Percentiles rank a stretch among this genome's conserved stretches.
Evolutionary conservation across 2,113 vertebrate genomes (phyloP).

Genomic region (Gavia stellata): DNA sequence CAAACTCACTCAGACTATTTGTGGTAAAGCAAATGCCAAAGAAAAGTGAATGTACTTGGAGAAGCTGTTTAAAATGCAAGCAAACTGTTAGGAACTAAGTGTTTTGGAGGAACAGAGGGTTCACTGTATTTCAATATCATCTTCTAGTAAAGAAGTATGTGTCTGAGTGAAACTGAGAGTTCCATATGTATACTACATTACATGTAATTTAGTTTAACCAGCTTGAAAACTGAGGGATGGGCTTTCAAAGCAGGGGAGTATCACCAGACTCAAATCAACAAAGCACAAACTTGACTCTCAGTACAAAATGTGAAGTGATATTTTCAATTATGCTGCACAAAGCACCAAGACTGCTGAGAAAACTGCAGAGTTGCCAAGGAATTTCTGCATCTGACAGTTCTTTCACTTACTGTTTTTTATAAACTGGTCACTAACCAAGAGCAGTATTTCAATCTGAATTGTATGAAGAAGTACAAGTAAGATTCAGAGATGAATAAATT

Average conservation of each 20-base stretch:
- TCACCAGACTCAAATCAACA: neutral
- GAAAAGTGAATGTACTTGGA: neutral
- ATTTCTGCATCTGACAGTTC: constrained; percentile 5
- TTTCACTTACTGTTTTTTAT: neutral
- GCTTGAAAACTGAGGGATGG: neutral
- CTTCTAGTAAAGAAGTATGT: neutral
- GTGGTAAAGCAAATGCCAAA: neutral
- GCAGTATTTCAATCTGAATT: neutral
- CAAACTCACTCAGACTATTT: neutral
- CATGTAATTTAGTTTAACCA: neutral
- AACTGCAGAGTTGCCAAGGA: neutral
- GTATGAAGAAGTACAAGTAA: neutral
- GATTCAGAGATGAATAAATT: neutral
- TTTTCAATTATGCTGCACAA: constrained; percentile 8
- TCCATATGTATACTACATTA: neutral
- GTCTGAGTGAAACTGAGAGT: neutral
- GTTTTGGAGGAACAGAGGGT: neutral
- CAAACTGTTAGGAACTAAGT: neutral
- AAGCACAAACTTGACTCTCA: neutral
- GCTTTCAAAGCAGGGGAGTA: neutral
- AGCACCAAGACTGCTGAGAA: constrained; percentile 8
- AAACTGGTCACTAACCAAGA: neutral
- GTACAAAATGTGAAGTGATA: neutral
- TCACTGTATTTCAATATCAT: neutral
- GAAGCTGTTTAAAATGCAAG: constrained; percentile 15